Evolutionary conservation across 2,888 invertebrate genomes (phyloP).

Genomic region (Drosophila meridionalis): DNA sequence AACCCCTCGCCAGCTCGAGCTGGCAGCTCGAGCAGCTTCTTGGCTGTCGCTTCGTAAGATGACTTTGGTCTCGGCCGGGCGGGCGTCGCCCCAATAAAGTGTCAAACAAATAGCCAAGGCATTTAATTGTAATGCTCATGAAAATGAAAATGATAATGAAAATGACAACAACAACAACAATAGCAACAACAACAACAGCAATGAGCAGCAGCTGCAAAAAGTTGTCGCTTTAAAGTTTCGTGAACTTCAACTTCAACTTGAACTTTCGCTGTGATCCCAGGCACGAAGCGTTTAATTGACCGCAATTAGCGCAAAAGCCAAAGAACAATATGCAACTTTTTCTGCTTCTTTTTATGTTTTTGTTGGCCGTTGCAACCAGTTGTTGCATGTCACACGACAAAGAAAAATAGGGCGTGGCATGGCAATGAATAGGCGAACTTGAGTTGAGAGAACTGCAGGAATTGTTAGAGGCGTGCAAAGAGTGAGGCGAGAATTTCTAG

Average conservation of each 20-base stretch:
- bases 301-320: slow-evolving; percentile 63
- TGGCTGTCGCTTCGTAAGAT: slow-evolving; percentile 41
- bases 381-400: slow-evolving; percentile 1
- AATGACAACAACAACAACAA: slow-evolving; percentile 26
- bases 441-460: background rate
- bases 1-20: background rate
- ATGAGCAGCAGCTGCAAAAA: slow-evolving; percentile 15
- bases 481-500: background rate
- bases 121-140: slow-evolving; percentile 72
- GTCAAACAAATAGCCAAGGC: slow-evolving; percentile 74
- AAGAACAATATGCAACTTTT: slow-evolving; percentile 53
- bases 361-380: background rate
- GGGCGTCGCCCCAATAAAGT: slow-evolving; percentile 63
- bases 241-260: slow-evolving; percentile 34
- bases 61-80: slow-evolving; percentile 22
- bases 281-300: slow-evolving; percentile 67
- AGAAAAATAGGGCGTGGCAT: background rate
- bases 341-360: background rate
- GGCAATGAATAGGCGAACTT: background rate
- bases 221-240: slow-evolving; percentile 36
- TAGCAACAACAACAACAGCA: slow-evolving; percentile 5
- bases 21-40: slow-evolving; percentile 47
- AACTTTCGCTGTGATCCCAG: slow-evolving; percentile 14
- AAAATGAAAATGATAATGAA: slow-evolving; percentile 54
- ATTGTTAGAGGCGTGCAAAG: background rate